Percentiles rank a stretch among this genome's conserved stretches.
Conservation (phyloP, 2,797 vertebrate genomes). For the Mallotus villosus region DNA sequence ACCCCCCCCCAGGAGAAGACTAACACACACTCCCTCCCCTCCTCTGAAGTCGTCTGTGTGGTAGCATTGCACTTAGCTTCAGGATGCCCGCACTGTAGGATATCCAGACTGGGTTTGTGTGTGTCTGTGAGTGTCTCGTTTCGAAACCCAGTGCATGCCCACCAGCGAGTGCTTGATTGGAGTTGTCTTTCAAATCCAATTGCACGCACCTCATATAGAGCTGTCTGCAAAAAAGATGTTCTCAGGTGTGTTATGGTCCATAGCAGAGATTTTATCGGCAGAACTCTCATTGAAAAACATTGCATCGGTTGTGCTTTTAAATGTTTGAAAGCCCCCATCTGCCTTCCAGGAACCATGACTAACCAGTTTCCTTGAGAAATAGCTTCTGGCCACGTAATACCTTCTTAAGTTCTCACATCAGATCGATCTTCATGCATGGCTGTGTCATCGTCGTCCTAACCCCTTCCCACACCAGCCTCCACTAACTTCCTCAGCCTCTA, state of each 20-base stretch:
- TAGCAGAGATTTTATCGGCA: conserved; percentile 36
- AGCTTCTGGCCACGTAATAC: conserved; percentile 33
- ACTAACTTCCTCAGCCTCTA: conserved; percentile 41
- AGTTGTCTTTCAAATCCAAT: background rate
- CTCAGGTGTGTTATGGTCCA: background rate
- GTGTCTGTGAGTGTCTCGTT: background rate
- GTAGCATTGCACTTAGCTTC: background rate
- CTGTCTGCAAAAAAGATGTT: too few species aligned
- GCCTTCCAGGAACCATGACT: conserved; percentile 51
- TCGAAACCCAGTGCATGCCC: background rate
- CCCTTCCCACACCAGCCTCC: conserved; percentile 24
- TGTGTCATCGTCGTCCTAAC: conserved; percentile 38
- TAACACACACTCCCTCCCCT: background rate
- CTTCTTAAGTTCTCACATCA: conserved; percentile 22
- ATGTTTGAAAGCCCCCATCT: conserved; percentile 61
- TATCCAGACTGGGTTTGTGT: too few species aligned
- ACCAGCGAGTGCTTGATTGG: background rate
- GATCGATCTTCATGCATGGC: conserved; percentile 37
- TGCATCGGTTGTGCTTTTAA: conserved; percentile 34
- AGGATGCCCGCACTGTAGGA: too few species aligned
- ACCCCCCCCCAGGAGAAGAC: too few species aligned
- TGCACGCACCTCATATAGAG: background rate
- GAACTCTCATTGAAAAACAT: conserved; percentile 45
- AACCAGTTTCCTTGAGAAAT: conserved; percentile 50
- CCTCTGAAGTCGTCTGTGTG: background rate